A percentile compares a stretch with the other conserved stretches of the same genome.
phyloP scores from a whole-genome alignment of 2,113 vertebrate genomes.

The Narcine bancroftii region DNA sequence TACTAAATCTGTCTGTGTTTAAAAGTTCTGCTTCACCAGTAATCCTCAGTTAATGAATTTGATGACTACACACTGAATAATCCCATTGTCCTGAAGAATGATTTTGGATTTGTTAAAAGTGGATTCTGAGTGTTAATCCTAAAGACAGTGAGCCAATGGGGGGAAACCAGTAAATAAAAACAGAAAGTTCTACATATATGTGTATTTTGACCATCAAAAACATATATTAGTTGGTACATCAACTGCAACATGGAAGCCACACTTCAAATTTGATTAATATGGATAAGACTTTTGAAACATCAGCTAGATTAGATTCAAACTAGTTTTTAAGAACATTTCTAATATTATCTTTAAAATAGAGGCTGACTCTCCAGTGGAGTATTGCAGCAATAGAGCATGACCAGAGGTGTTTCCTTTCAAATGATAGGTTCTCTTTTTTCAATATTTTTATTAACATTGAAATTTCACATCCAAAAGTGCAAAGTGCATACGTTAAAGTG shows the following conservation, averaged over 20 bases:
- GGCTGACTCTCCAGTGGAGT: too few relatives aligned
- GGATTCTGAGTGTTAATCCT: background rate
- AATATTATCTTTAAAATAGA: too few relatives aligned
- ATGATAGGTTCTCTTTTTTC: too few relatives aligned
- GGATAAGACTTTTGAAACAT: background rate
- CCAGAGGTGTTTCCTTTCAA: too few relatives aligned
- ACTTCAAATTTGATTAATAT: background rate
- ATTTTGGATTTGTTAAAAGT: conserved; percentile 5
- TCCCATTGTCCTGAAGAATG: conserved; percentile 28
- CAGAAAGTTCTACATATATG: background rate
- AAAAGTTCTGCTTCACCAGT: conserved; percentile 27
- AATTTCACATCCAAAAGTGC: too few relatives aligned
- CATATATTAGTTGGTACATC: background rate
- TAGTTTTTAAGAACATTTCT: background rate
- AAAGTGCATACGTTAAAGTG: too few relatives aligned
- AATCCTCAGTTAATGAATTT: conserved; percentile 20
- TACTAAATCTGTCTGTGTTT: conserved; percentile 27
- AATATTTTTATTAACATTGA: too few relatives aligned
- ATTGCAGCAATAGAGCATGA: too few relatives aligned
- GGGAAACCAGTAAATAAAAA: background rate
- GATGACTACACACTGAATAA: conserved; percentile 15
- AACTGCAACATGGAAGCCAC: background rate
- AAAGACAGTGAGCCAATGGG: background rate
- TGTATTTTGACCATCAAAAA: background rate
- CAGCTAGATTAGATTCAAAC: background rate